These are phyloP conservation scores for Sciurus carolinensis DNA, from an alignment of 2,797 vertebrate species.

Conservation along the genomic window DNA sequence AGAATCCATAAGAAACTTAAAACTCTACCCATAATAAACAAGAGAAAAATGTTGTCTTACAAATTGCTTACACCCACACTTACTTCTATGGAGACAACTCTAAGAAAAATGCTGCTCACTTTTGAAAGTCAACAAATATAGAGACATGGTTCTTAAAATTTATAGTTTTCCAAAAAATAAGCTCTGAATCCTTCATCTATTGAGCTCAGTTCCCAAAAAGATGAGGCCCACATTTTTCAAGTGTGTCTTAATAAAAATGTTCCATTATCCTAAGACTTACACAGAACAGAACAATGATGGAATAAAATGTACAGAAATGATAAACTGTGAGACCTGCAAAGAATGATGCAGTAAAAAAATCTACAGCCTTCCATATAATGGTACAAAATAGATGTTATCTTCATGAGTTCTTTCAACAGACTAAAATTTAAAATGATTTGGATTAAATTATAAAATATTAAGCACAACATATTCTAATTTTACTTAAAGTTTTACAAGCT, in stretches of 20 bases:
- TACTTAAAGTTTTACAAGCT: neutral
- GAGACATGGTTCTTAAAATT: neutral
- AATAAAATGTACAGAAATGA: neutral
- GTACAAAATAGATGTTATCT: neutral
- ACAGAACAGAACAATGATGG: neutral
- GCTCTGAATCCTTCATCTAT: neutral
- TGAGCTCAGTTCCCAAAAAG: neutral
- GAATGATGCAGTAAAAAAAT: neutral
- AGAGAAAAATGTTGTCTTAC: neutral
- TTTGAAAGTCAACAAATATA: slow-evolving; percentile 20
- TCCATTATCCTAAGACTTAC: neutral
- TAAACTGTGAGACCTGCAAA: neutral
- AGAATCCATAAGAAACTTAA: slow-evolving; percentile 16
- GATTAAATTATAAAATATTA: neutral
- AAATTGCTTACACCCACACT: neutral
- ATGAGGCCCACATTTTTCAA: neutral
- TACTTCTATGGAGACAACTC: neutral
- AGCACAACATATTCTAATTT: neutral
- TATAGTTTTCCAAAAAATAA: neutral
- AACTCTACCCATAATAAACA: neutral
- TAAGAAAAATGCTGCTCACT: slow-evolving; percentile 41
- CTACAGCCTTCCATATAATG: neutral
- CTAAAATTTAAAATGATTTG: neutral
- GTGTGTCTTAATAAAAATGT: slow-evolving; percentile 39
- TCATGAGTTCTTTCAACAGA: neutral